These are phyloP conservation scores for Megalurothrips usitatus DNA, from an alignment of 2,888 invertebrate species.

Conservation along the genomic window DNA sequence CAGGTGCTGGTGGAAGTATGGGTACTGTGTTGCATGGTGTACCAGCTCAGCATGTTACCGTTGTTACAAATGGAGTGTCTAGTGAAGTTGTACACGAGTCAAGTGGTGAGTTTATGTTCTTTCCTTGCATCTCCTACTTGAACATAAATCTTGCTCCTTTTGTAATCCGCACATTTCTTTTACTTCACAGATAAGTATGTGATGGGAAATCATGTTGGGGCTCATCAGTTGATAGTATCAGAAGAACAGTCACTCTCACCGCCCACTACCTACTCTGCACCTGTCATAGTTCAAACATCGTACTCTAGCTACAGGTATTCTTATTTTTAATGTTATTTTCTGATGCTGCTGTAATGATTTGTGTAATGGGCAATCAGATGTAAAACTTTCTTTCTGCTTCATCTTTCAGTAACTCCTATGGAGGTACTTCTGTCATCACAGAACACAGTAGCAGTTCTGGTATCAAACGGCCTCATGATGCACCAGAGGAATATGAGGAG, in stretches of 20 bases:
- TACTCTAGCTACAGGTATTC: constrained; percentile 9
- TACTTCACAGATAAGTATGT: not conserved
- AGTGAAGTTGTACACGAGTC: constrained; percentile 5
- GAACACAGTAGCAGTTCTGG: constrained; percentile 17
- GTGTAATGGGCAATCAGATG: not conserved
- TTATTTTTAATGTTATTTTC: not conserved
- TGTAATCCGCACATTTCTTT: not conserved
- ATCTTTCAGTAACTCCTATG: not conserved
- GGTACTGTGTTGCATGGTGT: constrained; percentile 18
- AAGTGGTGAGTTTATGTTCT: not conserved
- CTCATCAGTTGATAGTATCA: constrained; percentile 1
- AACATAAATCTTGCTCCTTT: not conserved
- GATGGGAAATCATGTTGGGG: not conserved
- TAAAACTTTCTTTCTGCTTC: not conserved
- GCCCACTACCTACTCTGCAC: not conserved
- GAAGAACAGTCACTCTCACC: constrained; percentile 9
- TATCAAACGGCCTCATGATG: constrained; percentile 3
- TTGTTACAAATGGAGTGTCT: constrained; percentile 46
- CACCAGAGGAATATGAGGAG: constrained; percentile 8
- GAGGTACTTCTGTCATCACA: constrained; percentile 10
- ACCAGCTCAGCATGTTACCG: constrained; percentile 45
- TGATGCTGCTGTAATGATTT: not conserved
- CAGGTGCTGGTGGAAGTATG: constrained; percentile 3
- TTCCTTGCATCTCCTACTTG: not conserved
- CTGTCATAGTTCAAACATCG: constrained; percentile 24